Percentiles rank a stretch among this genome's conserved stretches.
Conservation (phyloP, 2,888 invertebrate species). For the Acrobasis repandana region DNA sequence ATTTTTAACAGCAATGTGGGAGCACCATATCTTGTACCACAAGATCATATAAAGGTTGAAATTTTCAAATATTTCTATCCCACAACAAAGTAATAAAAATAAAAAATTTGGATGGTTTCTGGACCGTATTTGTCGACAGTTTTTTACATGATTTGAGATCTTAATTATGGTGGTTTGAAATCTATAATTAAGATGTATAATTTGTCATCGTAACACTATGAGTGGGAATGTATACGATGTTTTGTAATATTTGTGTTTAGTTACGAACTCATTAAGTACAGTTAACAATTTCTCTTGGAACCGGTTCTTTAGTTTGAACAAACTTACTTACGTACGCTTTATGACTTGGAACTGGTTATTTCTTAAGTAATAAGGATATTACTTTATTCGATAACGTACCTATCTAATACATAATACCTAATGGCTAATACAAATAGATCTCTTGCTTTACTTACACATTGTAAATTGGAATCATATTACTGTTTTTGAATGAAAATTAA, state of each 20-base stretch:
- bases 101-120: too few relatives aligned
- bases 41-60: too few relatives aligned
- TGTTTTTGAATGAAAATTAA: too few relatives aligned
- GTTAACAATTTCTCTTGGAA: slow-evolving; percentile 75
- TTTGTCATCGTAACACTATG: slow-evolving; percentile 10
- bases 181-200: not conserved
- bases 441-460: too few relatives aligned
- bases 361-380: slow-evolving; percentile 46
- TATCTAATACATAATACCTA: not conserved
- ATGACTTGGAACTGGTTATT: slow-evolving; percentile 56
- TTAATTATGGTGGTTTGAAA: not conserved
- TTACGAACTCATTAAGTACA: slow-evolving; percentile 74
- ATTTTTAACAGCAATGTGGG: too few relatives aligned
- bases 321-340: slow-evolving; percentile 61
- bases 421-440: not conserved
- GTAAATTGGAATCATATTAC: too few relatives aligned
- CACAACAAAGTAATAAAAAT: too few relatives aligned
- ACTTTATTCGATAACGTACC: slow-evolving; percentile 37
- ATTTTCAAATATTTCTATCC: too few relatives aligned
- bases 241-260: slow-evolving; percentile 66
- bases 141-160: too few relatives aligned
- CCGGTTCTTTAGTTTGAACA: slow-evolving; percentile 71
- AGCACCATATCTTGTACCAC: too few relatives aligned
- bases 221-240: slow-evolving; percentile 34
- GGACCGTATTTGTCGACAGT: too few relatives aligned